Evolutionary conservation across 1,140 invertebrate species (phyloP), one percentile per base, ranked within the genome.

Genomic region (Bombus fervidus): DNA sequence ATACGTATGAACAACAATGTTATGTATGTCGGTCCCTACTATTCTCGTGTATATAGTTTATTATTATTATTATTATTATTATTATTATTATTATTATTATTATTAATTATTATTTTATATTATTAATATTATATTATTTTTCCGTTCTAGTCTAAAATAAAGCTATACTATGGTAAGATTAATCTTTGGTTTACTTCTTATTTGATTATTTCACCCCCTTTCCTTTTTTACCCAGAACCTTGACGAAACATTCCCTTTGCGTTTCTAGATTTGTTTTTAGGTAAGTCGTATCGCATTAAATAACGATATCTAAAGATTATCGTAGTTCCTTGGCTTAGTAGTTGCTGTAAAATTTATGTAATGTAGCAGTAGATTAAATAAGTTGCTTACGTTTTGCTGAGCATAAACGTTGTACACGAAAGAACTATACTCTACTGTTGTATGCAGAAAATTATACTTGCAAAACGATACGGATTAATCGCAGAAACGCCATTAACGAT

Each of bases 91-190:
- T 89, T 89, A 89, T 90, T 90, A 86, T 86, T 91, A 86, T 89
- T 86, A 91, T 25, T 92, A 91, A 93, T 91, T 93, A 92, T 92
- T 93, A 93, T 92, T 91, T 91, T 92, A 91, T 93, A 92, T 93
- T 90, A 91, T 86, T 91, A 91, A 68, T 87, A 91, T 88, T 86
- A 89, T 90, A 91, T 78, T 90, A 87, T 94, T 93, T 93, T 95
- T 94, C 92, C 91, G 91, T 93, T 95, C 94, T 94, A 95, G 94
- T 95, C 94, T 95, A 94, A 93, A 94, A 94, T 94, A 94, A 95
- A 95, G 91, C 93, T 94, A 93, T 93, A 91, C 91, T 92, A 93
- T 94, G 90, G 90, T 91, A 92, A 93, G 86, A 94, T 94, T 94
- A 95, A 84, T 92, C 93, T 94, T 94, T 92, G 88, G 86, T 94